These are phyloP conservation scores for Cochlearius cochlearius DNA, from an alignment of 2,113 vertebrate species.

Conservation along the genomic window DNA sequence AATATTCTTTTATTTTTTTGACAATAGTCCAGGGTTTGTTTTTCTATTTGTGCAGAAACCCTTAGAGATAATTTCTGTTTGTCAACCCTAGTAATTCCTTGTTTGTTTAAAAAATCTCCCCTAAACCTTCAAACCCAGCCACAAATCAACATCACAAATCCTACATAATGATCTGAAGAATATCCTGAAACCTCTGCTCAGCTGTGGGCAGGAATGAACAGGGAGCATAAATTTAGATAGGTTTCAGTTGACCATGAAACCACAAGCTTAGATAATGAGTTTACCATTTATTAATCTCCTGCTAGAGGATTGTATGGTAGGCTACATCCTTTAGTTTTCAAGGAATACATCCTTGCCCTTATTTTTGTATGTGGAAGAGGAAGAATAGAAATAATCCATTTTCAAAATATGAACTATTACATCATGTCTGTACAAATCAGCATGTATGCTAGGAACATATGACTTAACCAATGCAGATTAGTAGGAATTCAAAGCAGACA, in stretches of 20 bases:
- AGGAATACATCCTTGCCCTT: neutral
- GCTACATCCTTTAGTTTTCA: neutral
- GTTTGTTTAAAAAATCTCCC: neutral
- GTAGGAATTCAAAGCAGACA: neutral
- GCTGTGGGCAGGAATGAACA: neutral
- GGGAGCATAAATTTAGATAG: neutral
- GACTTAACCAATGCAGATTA: neutral
- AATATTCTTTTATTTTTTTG: neutral
- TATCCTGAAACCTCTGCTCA: neutral
- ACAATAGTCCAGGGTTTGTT: neutral
- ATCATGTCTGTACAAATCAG: neutral
- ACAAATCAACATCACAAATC: neutral
- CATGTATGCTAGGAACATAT: neutral
- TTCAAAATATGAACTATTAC: neutral
- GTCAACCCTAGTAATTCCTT: neutral
- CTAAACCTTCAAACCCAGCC: neutral
- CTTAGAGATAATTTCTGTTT: neutral
- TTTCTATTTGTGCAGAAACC: neutral
- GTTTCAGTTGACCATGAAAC: neutral
- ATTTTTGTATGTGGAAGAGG: fast-evolving
- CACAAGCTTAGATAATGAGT: neutral
- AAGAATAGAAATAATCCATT: neutral
- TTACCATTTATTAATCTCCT: neutral
- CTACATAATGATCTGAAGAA: neutral
- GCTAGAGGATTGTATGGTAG: neutral